phyloP scores from a whole-genome alignment of 2,888 invertebrate species.

The Stratiomys singularior region DNA sequence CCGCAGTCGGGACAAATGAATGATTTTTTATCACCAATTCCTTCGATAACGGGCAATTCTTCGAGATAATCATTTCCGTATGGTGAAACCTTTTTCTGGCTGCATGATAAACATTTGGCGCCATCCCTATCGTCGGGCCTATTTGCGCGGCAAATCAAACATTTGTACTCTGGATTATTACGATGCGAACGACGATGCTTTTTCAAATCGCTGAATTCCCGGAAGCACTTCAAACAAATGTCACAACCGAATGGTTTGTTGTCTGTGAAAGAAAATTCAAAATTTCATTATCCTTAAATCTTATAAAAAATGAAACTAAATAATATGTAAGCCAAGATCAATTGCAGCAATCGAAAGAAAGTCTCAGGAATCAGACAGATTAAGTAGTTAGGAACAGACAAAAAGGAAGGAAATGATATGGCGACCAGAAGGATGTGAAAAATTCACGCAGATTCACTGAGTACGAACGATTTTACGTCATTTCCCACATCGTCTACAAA shows the following conservation, averaged over 20 bases:
- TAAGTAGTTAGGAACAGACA: no score
- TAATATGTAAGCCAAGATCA: no score
- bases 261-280: constrained; percentile 54
- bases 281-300: constrained; percentile 3
- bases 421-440: no score
- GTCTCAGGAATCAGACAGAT: no score
- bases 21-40: constrained; percentile 54
- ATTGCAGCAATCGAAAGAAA: no score
- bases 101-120: constrained; percentile 61
- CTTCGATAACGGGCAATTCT: constrained; percentile 52
- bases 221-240: constrained; percentile 62
- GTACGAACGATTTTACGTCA: no score
- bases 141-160: constrained; percentile 61
- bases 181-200: constrained; percentile 63
- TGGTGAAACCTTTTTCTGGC: constrained; percentile 48
- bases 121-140: constrained; percentile 60
- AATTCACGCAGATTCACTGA: no score
- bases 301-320: no score
- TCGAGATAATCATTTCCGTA: constrained; percentile 51
- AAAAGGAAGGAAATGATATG: no score
- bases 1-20: constrained; percentile 63
- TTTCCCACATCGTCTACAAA: no score
- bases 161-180: constrained; percentile 59
- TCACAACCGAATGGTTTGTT: constrained; percentile 64
- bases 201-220: constrained; percentile 64